These are phyloP conservation scores for Gobio gobio DNA, from an alignment of 2,113 vertebrate species.

Conservation along the genomic window DNA sequence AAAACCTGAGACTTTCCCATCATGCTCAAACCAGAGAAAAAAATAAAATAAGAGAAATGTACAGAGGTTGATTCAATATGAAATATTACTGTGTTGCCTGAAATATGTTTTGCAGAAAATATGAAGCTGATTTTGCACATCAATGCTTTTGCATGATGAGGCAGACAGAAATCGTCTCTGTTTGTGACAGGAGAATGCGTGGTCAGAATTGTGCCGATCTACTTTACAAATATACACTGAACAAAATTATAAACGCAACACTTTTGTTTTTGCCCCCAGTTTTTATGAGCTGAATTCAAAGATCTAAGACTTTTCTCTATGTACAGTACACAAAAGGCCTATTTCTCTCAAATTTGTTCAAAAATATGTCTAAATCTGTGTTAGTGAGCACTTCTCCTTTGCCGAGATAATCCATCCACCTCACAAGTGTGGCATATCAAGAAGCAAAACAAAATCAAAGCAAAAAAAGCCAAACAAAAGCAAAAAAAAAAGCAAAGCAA, in stretches of 20 bases:
- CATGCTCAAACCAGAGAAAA: neutral
- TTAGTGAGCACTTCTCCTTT: no score
- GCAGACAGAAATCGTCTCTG: conserved; percentile 36
- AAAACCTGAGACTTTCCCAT: neutral
- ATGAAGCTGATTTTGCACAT: conserved; percentile 34
- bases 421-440: no score
- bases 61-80: neutral
- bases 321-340: no score
- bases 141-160: conserved; percentile 23
- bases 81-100: conserved; percentile 20
- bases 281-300: no score
- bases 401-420: no score
- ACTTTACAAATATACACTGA: no score
- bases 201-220: neutral
- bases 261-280: no score
- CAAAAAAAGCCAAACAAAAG: neutral
- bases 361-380: no score
- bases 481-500: neutral
- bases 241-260: no score
- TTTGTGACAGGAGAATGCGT: conserved; percentile 10
- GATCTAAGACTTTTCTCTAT: no score
- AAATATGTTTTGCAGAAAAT: conserved; percentile 2
- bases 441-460: neutral
- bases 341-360: no score
- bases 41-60: neutral